phyloP scores from a whole-genome alignment of 2,888 invertebrate species.

The Heliconius aoede region DNA sequence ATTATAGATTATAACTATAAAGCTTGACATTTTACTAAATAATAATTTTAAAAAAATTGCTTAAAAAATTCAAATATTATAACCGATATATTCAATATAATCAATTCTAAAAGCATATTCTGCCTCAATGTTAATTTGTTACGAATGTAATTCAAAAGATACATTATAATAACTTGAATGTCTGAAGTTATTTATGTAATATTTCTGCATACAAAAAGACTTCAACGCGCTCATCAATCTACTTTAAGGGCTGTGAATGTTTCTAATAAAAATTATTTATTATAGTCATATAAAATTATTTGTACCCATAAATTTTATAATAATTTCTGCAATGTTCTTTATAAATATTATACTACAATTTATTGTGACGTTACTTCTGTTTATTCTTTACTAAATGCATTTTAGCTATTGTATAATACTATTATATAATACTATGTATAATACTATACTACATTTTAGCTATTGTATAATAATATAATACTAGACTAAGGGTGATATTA shows the following conservation, averaged over 20 bases:
- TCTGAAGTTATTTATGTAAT: neutral
- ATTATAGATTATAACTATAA: neutral
- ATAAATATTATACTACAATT: neutral
- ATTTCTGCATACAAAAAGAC: constrained; percentile 31
- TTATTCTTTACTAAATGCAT: neutral
- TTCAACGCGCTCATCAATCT: constrained; percentile 27
- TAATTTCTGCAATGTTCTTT: neutral
- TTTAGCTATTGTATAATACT: neutral
- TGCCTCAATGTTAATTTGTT: neutral
- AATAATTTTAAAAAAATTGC: neutral
- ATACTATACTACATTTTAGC: no score
- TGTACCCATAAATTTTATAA: neutral
- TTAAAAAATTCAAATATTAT: neutral
- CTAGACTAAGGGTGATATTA: no score
- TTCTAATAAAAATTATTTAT: constrained; percentile 5
- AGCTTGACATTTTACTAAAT: neutral
- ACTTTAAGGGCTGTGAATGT: constrained; percentile 29
- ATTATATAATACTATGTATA: no score
- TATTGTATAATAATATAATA: no score
- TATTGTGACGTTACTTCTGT: neutral
- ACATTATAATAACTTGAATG: neutral
- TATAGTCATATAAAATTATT: neutral
- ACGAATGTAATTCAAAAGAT: neutral
- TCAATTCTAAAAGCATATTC: neutral
- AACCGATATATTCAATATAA: neutral